Base-by-base conservation (phyloP, 2,797 vertebrate species). In the Eidolon dupreanum region DNA sequence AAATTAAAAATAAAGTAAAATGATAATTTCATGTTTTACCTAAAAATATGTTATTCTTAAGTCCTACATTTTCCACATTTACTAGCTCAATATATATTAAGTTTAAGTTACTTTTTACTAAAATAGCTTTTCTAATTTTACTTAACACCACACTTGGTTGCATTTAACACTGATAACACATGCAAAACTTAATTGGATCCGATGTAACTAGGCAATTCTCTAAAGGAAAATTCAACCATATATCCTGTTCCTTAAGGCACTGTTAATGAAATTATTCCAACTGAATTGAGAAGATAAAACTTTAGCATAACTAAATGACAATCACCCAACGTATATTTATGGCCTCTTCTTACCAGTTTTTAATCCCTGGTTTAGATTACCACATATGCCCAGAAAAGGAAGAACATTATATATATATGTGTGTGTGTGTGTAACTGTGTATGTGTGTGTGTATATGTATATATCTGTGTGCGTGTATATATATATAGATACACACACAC, bases 191-290 rank as follows among this genome's bases (percentile, higher is more conserved):
- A 97, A 96, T 59, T 95, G 94, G 73, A 91, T 94, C 82, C 8
- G 0, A 36, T 71, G 24, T 90, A 92, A 95, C 74, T 66, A 95
- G 53, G 86, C 89, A 96, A 95, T 95, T 93, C 68, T 91, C n/a
- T 87, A 91, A 96, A 88, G 93, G 63, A 93, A 97, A 95, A 93
- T 90, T 81, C 88, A 95, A 85, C 33, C 43, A 74, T 93, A 93
- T 77, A 90, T 94, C 70, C 92, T 95, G 6, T 85, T 88, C 77
- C 89, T 90, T 93, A 90, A 94, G 89, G 92, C 66, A 92, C 20
- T 68, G 0, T 43, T 96, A 96, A 96, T 94, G 26, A 95, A 94
- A 97, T 91, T 94, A 94, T 90, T 95, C 75, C 96, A 95, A 96
- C 26, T 93, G 78, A 97, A 96, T 15, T 88, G 28, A 15, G 20